Evolutionary conservation across 1,140 invertebrate genomes (phyloP), one percentile per base, ranked within the genome.

Genomic region (Megalonaias nervosa): DNA sequence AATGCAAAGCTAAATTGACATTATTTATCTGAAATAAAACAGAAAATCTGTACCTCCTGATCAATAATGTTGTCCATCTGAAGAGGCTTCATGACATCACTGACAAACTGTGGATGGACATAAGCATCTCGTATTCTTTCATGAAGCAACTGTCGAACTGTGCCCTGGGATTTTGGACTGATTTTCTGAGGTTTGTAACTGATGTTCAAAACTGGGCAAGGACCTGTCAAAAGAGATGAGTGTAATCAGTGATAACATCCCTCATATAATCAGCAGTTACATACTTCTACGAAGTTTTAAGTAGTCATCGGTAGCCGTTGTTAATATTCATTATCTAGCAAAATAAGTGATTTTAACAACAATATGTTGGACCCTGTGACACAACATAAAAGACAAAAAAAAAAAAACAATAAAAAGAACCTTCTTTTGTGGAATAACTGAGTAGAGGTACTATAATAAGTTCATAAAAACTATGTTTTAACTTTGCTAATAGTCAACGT

Each of bases 181-280:
- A 99, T 99, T 90, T 99, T 99, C 92, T 99, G 99, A 60, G 99
- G 99, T 91, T 99, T 99, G 92, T 99, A 99, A 91, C 98, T 99
- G 85, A 99, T 98, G 89, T 99, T 97, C 75, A 99, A 90, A 84
- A 96, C 94, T 5, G 98, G 98, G 78, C 81, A 82, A 15, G 75
- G 66, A 38, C 82, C 84, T 85, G 75, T 12, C 21, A 73, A 13
- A 58, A 79, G 70, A 80, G 19, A 58, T 5, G 38, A 48, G 38
- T 48, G 6, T 48, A 6, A 48, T 48, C 38, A 48, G 38, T 48
- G 38, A 48, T 6, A 11, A 48, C 38, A 48, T 48, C 6, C 4
- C 38, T 48, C 11, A 11, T 11, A 48, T 48, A 11, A 48, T 48
- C 38, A 48, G 38, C 11, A 11, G 11, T 48, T 11, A 48, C 38